phyloP scores from a whole-genome alignment of 1,140 invertebrate genomes.

The Bombus terrestris region DNA sequence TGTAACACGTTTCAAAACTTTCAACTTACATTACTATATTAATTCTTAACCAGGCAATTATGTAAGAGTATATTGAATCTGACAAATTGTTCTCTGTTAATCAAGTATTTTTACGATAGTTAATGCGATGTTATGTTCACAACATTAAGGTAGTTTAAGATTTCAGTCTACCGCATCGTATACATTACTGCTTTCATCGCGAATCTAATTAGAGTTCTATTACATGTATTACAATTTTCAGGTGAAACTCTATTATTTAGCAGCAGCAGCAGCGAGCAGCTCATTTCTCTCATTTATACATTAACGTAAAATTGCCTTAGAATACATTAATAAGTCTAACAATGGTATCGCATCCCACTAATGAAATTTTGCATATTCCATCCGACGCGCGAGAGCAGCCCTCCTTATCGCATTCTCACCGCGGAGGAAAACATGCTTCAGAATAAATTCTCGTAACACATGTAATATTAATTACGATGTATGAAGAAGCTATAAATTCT shows the following conservation, averaged over 20 bases:
- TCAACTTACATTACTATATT: too few relatives aligned
- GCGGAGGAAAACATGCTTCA: not conserved
- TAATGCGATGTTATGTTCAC: not conserved
- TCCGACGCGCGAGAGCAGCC: not conserved
- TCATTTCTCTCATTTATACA: not conserved
- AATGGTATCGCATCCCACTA: conserved; percentile 5
- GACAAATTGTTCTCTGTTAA: not conserved
- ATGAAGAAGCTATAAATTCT: not conserved
- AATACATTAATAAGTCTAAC: conserved; percentile 4
- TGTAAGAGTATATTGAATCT: not conserved
- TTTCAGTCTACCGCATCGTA: not conserved
- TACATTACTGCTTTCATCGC: not conserved
- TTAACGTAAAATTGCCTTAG: conserved; percentile 5
- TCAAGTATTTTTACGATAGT: not conserved
- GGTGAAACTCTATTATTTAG: not conserved
- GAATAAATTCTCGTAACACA: not conserved
- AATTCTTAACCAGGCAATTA: too few relatives aligned
- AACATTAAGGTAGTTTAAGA: not conserved
- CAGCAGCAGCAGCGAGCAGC: not conserved
- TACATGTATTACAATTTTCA: conserved; percentile 1
- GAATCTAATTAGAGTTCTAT: conserved; percentile 5
- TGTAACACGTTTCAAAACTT: too few relatives aligned
- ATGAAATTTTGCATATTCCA: conserved; percentile 4
- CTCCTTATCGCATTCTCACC: not conserved
- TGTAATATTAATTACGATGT: not conserved